Base-by-base conservation (phyloP, 2,797 vertebrate genomes). In the Halcyon leucocephala region DNA sequence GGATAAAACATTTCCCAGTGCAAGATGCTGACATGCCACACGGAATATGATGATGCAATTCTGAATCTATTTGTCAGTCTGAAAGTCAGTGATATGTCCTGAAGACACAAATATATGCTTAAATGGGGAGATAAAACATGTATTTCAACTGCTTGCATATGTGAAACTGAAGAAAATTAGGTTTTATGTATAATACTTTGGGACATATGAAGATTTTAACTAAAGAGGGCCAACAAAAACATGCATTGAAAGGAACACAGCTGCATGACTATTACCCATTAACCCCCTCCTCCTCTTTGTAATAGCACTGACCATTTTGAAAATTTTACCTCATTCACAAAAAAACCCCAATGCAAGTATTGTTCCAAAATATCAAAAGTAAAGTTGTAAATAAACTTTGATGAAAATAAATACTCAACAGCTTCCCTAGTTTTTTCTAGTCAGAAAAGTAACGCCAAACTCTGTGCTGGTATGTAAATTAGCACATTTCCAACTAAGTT, bases 201-300 rank as follows among this genome's bases (percentile, higher is more conserved):
- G 8, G 22, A 6, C 3, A 71, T 44, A 57, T n/a, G 15, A 72
- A 58, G 19, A 64, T 89, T 83, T 83, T 35, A 39, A 64, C 28
- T 31, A 33, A 76, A 61, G 33, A 48, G 80, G 86, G 39, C 5
- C 31, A 72, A 35, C 9, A 54, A 33, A 79, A 72, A 58, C 1
- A 7, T 0, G 0, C 26, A 69, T 2, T 72, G 29, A 86, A 72
- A 84, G 24, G 17, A 76, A 65, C 6, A 46, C 12, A 0, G 1
- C 17, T 62, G 31, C 25, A 29, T 14, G 28, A 58, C 37, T 78
- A 25, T 28, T 44, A n/a, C 9, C 28, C 10, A 20, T 37, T 52
- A 67, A 35, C 3, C 18, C 19, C 24, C 44, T 54, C 42, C 24
- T 48, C 18, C 33, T 66, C 20, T 67, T 57, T 25, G 7, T 28